These are phyloP conservation scores for Odontomachus brunneus DNA, from an alignment of 1,140 invertebrate species.

Conservation along the genomic window DNA sequence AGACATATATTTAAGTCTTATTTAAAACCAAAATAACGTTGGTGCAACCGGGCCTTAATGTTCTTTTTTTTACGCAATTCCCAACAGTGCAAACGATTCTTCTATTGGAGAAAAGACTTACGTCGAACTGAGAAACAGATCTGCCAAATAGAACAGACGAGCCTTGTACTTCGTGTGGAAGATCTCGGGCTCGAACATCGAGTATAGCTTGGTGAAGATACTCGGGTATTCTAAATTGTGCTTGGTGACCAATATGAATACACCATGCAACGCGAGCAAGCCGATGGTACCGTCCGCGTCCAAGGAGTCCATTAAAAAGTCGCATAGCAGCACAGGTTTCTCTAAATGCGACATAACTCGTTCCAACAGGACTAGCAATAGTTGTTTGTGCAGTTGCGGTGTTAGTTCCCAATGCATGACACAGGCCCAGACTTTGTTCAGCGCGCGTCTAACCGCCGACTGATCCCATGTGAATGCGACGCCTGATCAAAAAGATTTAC, in stretches of 20 bases:
- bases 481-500: slow-evolving; percentile 55
- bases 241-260: slow-evolving; percentile 95
- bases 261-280: slow-evolving; percentile 96
- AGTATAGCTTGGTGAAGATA: slow-evolving; percentile 97
- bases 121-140: slow-evolving; percentile 97
- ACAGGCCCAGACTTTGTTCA: slow-evolving; percentile 90
- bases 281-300: slow-evolving; percentile 94
- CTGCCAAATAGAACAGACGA: slow-evolving; percentile 93
- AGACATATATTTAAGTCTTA: too few species aligned
- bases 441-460: slow-evolving; percentile 77
- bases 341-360: slow-evolving; percentile 92
- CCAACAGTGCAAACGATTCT: neutral
- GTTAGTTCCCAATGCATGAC: slow-evolving; percentile 90
- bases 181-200: slow-evolving; percentile 95
- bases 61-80: too few species aligned
- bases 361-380: slow-evolving; percentile 93
- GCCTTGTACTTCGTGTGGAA: slow-evolving; percentile 96
- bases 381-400: slow-evolving; percentile 89
- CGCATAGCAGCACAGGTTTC: slow-evolving; percentile 94
- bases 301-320: slow-evolving; percentile 96
- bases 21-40: too few species aligned
- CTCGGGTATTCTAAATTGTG: slow-evolving; percentile 98
- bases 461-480: slow-evolving; percentile 82
- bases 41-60: too few species aligned
- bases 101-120: slow-evolving; percentile 86